A percentile compares a stretch with the other conserved stretches of the same genome.
phyloP scores from a whole-genome alignment of 2,888 invertebrate genomes.

The Eueremaeus valkanovi region DNA sequence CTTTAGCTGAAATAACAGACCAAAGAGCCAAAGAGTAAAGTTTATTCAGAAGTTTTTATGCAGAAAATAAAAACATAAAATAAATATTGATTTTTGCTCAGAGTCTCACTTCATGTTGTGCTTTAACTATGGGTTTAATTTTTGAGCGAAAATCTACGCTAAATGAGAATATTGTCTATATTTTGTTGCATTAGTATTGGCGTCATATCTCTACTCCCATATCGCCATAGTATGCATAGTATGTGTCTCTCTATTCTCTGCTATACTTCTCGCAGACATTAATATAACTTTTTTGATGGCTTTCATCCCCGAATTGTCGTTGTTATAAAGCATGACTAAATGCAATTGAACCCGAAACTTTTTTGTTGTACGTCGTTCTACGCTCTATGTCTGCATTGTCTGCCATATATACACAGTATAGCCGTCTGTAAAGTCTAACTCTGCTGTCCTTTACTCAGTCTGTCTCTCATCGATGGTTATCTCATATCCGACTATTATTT shows the following conservation, averaged over 20 bases:
- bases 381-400: too few species aligned
- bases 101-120: too few species aligned
- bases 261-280: not conserved
- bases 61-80: too few species aligned
- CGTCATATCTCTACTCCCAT: not conserved
- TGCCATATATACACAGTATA: not conserved
- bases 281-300: conserved; percentile 1
- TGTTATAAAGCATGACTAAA: not conserved
- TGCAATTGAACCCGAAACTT: not conserved
- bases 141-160: too few species aligned
- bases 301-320: not conserved
- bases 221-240: not conserved
- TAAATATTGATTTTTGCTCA: too few species aligned
- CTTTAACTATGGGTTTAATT: too few species aligned
- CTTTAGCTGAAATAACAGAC: too few species aligned
- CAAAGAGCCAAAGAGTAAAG: too few species aligned
- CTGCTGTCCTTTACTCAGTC: not conserved
- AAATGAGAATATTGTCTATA: too few species aligned
- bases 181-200: not conserved
- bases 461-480: conserved; percentile 9
- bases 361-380: too few species aligned
- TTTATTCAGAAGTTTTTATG: too few species aligned
- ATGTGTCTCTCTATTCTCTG: not conserved
- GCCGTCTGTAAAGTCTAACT: not conserved
- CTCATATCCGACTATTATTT: conserved; percentile 17